phyloP scores from a whole-genome alignment of 37 sponge, comb jelly and placozoan genomes.

The Cladorhizidae sp. region DNA sequence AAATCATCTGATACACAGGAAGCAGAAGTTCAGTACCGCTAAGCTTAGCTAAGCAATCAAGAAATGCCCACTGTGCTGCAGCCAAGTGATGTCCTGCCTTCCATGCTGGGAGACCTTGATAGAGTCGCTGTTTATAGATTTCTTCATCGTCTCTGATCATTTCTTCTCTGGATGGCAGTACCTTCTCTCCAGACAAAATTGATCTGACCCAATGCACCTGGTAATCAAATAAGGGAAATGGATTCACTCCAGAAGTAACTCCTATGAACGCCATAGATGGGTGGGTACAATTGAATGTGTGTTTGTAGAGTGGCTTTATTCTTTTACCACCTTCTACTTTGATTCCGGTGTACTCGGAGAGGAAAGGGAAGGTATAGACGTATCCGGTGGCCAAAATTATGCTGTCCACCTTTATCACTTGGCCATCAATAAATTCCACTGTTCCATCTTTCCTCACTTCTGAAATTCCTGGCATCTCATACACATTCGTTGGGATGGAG shows the following conservation, averaged over 20 bases:
- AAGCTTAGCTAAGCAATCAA: constrained; percentile 21
- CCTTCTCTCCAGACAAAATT: constrained; percentile 49
- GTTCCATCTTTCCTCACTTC: constrained; percentile 24
- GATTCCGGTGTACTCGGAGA: constrained; percentile 50
- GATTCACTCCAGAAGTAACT: constrained; percentile 14
- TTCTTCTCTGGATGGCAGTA: constrained; percentile 58
- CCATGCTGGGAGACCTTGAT: constrained; percentile 24
- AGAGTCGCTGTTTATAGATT: constrained; percentile 28
- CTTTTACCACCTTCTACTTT: constrained; percentile 26
- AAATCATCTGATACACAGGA: constrained; percentile 27
- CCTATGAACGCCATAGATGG: constrained; percentile 80
- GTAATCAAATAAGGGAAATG: constrained; percentile 50
- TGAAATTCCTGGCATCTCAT: constrained; percentile 29
- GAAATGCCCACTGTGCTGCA: constrained; percentile 54
- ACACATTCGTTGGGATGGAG: constrained; percentile 49
- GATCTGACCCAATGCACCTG: constrained; percentile 51
- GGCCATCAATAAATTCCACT: constrained; percentile 36
- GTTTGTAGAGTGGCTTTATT: constrained; percentile 73
- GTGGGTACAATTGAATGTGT: constrained; percentile 58
- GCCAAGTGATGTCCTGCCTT: constrained; percentile 54
- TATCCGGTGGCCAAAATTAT: constrained; percentile 82
- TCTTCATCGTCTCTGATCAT: constrained; percentile 50
- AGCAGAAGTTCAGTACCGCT: constrained; percentile 23
- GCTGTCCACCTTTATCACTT: constrained; percentile 21
- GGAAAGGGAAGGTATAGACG: constrained; percentile 69